Base-by-base conservation (phyloP, 1,140 invertebrate genomes). In the Vollenhovia emeryi region DNA sequence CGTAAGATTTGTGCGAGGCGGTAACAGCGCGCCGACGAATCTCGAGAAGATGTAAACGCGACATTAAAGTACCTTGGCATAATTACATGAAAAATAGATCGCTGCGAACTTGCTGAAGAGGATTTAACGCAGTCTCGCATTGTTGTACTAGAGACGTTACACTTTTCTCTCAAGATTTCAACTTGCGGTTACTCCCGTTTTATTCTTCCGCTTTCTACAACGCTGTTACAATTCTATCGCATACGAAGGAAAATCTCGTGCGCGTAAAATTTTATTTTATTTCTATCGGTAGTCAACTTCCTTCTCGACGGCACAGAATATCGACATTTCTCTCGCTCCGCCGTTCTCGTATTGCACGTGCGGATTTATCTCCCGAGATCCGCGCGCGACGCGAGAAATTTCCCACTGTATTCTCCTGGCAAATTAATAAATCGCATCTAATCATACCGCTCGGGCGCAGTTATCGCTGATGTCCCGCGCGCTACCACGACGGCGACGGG, bases 391-490 rank as follows among this genome's bases (percentile, higher is more conserved):
- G 18, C 48, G 30, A 80, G 66, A 43, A 45, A 43, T 40, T 69
- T 48, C 76, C 43, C n/a, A 55, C 21, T 68, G 21, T 66, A 50
- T 66, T 62, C 33, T 21, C 18, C 30, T 30, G 57, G 52, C 45
- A 84, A 79, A 64, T 79, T 82, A 73, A 73, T 82, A 82, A 82
- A 82, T 82, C 69, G 69, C 33, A 40, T 84, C 71, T 74, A 84
- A 84, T 84, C 83, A 59, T 62, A 50, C 59, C 48, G 36, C 60
- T 80, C 24, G 83, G 64, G 18, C 78, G 69, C 43, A 79, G 59
- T 82, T 82, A 82, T 82, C 66, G 78, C 66, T 45, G 52, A 82
- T 69, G 78, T 82, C 78, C 73, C 78, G 78, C 36, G 64, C 62
- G 78, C 64, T 71, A 80, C 78, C n/a, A 71, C 24, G 33, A 40